Evolutionary conservation across 2,888 invertebrate genomes (phyloP).

Genomic region (Strigamia crassipes): DNA sequence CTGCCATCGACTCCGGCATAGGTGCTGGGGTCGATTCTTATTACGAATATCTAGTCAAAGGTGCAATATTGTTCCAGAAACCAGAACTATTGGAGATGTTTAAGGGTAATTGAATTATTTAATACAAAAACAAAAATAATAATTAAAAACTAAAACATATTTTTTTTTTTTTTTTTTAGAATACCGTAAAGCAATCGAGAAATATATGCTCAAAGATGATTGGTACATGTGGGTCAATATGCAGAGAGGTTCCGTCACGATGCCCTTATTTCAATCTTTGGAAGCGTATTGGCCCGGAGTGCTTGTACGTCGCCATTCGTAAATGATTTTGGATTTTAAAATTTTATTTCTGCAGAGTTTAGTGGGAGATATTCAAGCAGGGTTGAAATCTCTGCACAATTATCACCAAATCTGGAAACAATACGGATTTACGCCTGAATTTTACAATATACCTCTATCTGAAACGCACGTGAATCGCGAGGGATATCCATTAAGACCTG

Average conservation of each 20-base stretch:
- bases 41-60: constrained; percentile 98
- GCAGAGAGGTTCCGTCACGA: constrained; percentile 90
- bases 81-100: constrained; percentile 93
- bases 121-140: too few relatives aligned
- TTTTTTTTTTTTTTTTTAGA: constrained; percentile 55
- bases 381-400: constrained; percentile 90
- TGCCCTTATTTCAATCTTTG: constrained; percentile 97
- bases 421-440: constrained; percentile 97
- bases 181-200: constrained; percentile 61
- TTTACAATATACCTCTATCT: constrained; percentile 86
- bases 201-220: constrained; percentile 81
- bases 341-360: constrained; percentile 57
- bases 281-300: constrained; percentile 99
- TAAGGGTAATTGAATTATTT: constrained; percentile 61
- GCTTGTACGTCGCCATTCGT: constrained; percentile 62
- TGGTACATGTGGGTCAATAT: constrained; percentile 99
- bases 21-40: constrained; percentile 96
- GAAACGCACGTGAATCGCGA: constrained; percentile 82
- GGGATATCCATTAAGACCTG: constrained; percentile 91
- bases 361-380: constrained; percentile 83
- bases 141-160: not conserved
- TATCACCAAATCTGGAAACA: constrained; percentile 97
- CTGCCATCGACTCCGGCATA: constrained; percentile 96
- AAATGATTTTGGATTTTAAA: too few relatives aligned
- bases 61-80: constrained; percentile 83